Conservation (phyloP, 2,113 vertebrate species). For the Sceloporus tristichus region DNA sequence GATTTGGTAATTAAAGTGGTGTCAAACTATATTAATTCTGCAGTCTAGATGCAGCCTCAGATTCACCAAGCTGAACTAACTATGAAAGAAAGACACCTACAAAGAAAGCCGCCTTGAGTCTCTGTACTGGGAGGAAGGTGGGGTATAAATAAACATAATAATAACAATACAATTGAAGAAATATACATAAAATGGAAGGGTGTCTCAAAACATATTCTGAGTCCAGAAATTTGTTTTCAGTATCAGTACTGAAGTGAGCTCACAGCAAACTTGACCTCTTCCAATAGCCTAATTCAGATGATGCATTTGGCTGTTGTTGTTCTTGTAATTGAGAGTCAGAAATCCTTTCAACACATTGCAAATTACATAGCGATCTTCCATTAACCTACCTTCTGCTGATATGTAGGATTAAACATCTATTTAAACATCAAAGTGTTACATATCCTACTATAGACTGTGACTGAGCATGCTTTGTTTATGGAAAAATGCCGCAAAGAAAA, state of each 20-base stretch:
- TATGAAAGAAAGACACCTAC: background rate
- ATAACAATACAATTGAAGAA: background rate
- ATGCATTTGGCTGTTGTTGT: background rate
- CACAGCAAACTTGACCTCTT: background rate
- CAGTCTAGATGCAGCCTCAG: no score
- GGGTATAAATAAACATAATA: no score
- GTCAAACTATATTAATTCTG: no score
- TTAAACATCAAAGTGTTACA: background rate
- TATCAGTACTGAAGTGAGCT: background rate
- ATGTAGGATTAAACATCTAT: background rate
- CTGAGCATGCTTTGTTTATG: conserved; percentile 46
- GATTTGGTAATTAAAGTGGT: no score
- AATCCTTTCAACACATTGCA: background rate
- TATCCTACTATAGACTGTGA: background rate
- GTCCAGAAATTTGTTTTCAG: background rate
- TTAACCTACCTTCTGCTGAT: background rate
- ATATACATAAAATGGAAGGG: background rate
- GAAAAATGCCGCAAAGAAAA: conserved; percentile 75
- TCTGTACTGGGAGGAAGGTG: no score
- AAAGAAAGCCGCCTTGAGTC: no score
- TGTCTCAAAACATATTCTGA: background rate
- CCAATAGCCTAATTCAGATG: background rate
- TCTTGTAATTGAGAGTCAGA: background rate
- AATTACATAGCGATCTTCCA: background rate
- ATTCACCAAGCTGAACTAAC: background rate